Evolutionary conservation across 2,113 vertebrate genomes (phyloP).

Genomic region (Cryptotis parvus): DNA sequence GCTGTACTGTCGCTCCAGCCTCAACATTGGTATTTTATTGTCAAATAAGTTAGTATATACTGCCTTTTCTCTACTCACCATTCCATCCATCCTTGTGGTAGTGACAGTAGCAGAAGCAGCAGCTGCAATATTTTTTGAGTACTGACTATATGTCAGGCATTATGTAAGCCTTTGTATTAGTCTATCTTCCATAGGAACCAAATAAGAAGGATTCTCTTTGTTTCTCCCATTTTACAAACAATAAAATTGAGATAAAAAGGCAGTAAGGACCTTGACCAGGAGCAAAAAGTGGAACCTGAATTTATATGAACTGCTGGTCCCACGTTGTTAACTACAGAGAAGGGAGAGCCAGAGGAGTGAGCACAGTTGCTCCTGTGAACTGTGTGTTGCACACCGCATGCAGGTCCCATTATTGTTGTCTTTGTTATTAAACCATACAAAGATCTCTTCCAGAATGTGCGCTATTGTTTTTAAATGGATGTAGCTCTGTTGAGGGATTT

Average conservation of each 20-base stretch:
- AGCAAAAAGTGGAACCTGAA: background rate
- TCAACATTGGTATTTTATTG: background rate
- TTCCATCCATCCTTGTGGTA: background rate
- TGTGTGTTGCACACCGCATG: background rate
- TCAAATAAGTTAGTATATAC: background rate
- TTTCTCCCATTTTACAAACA: slow-evolving; percentile 28
- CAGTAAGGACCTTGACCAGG: background rate
- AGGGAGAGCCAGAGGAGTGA: background rate
- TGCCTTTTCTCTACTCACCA: background rate
- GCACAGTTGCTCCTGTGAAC: background rate
- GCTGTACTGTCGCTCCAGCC: too few relatives aligned
- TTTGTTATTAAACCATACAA: background rate
- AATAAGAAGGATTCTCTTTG: background rate
- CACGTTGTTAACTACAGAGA: background rate
- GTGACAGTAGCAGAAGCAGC: background rate
- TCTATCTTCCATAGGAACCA: background rate
- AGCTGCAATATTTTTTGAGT: background rate
- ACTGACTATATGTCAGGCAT: background rate
- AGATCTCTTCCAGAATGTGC: background rate
- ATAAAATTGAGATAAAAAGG: background rate
- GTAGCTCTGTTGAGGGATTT: background rate
- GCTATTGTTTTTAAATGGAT: slow-evolving; percentile 6
- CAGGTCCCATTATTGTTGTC: background rate
- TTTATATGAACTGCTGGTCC: background rate
- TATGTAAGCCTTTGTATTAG: background rate